Conservation (phyloP, 2,888 invertebrate species). For the Spatulosminthurus flaviceps region DNA sequence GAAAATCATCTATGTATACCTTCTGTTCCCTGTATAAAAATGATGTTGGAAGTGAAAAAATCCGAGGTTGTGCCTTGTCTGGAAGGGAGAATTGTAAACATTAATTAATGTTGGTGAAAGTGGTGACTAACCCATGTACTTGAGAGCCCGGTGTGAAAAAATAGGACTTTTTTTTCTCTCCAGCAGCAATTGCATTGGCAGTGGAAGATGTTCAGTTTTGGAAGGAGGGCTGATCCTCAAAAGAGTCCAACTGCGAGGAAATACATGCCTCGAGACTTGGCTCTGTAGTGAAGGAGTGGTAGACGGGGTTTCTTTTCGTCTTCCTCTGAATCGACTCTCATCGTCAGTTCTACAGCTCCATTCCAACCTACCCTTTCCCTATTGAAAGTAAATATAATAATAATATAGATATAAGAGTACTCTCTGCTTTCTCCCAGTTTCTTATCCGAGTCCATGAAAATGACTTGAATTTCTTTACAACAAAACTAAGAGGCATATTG, state of each 20-base stretch:
- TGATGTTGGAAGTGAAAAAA: too few relatives aligned
- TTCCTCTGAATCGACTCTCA: constrained; percentile 16
- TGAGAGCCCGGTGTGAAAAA: too few relatives aligned
- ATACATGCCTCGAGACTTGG: neutral
- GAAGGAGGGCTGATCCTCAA: neutral
- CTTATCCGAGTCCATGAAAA: constrained; percentile 2
- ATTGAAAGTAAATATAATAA: neutral
- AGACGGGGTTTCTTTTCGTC: neutral
- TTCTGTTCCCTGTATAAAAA: too few relatives aligned
- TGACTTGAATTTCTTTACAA: constrained; percentile 21
- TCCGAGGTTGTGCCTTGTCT: too few relatives aligned
- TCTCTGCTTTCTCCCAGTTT: neutral
- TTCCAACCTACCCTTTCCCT: too few relatives aligned
- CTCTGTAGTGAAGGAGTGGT: neutral
- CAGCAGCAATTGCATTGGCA: neutral
- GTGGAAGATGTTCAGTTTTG: neutral
- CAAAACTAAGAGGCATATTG: neutral
- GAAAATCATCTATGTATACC: too few relatives aligned
- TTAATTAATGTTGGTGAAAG: too few relatives aligned
- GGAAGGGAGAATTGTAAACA: too few relatives aligned
- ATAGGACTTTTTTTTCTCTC: neutral
- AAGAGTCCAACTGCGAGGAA: neutral
- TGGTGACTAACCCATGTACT: too few relatives aligned
- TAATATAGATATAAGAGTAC: too few relatives aligned
- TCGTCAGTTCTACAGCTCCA: neutral